Evolutionary conservation across 2,113 vertebrate genomes (phyloP).

Genomic region (Nesogale talazaci): DNA sequence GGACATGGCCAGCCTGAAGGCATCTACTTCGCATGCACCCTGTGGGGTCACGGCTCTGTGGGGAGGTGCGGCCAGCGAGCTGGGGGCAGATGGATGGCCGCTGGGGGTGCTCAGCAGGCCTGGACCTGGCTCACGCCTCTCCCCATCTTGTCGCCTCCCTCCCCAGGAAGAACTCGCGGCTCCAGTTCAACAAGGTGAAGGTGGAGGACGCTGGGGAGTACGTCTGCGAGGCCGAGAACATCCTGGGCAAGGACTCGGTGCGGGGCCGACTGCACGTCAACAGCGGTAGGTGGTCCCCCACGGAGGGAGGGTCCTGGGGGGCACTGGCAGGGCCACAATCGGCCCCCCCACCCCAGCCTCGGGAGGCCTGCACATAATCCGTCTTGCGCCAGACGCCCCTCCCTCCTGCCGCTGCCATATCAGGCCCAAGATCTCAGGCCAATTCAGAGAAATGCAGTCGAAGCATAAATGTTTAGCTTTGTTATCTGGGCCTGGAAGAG

Average conservation of each 20-base stretch:
- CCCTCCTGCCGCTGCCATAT: constrained; percentile 75
- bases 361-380: constrained; percentile 68
- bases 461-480: constrained; percentile 87
- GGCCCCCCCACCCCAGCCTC: constrained; percentile 2
- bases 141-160: constrained; percentile 24
- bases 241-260: constrained; percentile 92
- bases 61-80: neutral
- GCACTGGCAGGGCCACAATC: neutral
- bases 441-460: constrained; percentile 84
- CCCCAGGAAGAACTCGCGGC: constrained; percentile 96
- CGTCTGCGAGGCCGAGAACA: constrained; percentile 96
- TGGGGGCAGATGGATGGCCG: neutral
- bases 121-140: constrained; percentile 36
- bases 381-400: constrained; percentile 71
- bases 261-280: constrained; percentile 95
- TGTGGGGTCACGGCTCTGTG: neutral
- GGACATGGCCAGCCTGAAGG: neutral
- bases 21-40: neutral
- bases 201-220: constrained; percentile 97
- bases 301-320: constrained; percentile 51
- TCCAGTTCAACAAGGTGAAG: constrained; percentile 96
- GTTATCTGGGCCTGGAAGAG: constrained; percentile 84
- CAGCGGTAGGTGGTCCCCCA: constrained; percentile 92
- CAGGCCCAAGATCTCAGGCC: constrained; percentile 69
- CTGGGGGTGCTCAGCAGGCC: neutral